A percentile compares a stretch with the other conserved stretches of the same genome.
Conservation (phyloP, 2,797 vertebrate genomes). For the Cyprinodon diabolis region DNA sequence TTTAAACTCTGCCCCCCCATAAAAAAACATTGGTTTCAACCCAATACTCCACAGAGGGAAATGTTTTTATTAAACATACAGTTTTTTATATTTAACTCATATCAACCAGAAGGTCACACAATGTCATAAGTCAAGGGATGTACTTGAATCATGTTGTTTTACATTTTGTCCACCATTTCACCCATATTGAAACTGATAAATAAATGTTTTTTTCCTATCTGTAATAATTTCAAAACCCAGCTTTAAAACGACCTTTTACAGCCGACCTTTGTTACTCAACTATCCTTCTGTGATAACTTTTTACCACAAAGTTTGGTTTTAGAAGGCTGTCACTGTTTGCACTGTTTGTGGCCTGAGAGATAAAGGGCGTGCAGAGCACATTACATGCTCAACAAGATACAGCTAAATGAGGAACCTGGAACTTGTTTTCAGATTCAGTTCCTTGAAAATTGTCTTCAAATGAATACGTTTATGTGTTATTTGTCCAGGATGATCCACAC, state of each 20-base stretch:
- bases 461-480: slow-evolving; percentile 57
- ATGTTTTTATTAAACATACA: too few relatives aligned
- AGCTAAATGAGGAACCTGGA: slow-evolving; percentile 80
- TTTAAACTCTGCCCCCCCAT: too few relatives aligned
- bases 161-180: background rate
- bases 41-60: too few relatives aligned
- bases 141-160: background rate
- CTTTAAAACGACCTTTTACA: background rate
- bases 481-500: slow-evolving; percentile 50
- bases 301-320: slow-evolving; percentile 9
- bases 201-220: background rate
- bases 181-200: background rate
- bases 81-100: too few relatives aligned
- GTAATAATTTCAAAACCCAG: background rate
- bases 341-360: slow-evolving; percentile 42
- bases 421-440: slow-evolving; percentile 85
- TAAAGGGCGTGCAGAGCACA: slow-evolving; percentile 16
- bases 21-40: too few relatives aligned
- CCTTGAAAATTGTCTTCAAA: slow-evolving; percentile 74
- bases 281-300: slow-evolving; percentile 6
- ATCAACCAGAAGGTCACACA: too few relatives aligned
- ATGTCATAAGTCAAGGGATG: background rate
- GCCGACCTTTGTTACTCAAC: background rate
- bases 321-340: slow-evolving; percentile 22
- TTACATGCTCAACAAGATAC: slow-evolving; percentile 45